Conservation (phyloP, 64 coral and sea anemone genomes). For the Acropora yongei region DNA sequence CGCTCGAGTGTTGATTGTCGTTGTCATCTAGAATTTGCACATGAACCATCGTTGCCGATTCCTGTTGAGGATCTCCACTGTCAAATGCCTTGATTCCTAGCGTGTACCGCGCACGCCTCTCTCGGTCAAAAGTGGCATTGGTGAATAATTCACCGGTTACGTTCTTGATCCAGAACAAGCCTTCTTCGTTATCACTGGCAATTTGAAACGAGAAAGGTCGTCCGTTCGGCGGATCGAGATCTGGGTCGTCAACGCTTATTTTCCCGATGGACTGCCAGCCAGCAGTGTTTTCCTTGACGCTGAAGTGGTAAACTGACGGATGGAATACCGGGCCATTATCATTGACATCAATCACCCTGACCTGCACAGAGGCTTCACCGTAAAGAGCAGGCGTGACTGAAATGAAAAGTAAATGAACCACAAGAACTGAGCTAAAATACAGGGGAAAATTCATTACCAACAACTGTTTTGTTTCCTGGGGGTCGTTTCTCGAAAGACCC, state of each 20-base stretch:
- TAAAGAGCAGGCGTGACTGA: slow-evolving; percentile 65
- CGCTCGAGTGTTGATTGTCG: slow-evolving; percentile 83
- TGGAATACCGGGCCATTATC: slow-evolving; percentile 89
- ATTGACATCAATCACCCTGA: slow-evolving; percentile 80
- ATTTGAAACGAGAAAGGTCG: slow-evolving; percentile 82
- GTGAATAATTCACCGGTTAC: slow-evolving; percentile 53
- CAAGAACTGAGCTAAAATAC: neutral
- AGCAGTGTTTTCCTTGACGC: slow-evolving; percentile 72
- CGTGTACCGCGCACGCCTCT: slow-evolving; percentile 50
- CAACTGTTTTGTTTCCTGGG: too few species aligned
- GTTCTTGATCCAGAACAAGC: slow-evolving; percentile 34
- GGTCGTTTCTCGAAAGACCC: too few species aligned
- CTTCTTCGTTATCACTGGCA: slow-evolving; percentile 48
- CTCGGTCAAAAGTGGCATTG: slow-evolving; percentile 77
- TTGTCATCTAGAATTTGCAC: slow-evolving; percentile 85
- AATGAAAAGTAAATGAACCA: neutral
- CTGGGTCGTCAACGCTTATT: slow-evolving; percentile 80
- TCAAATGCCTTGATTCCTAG: slow-evolving; percentile 74
- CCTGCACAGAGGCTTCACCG: slow-evolving; percentile 75
- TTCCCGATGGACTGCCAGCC: slow-evolving; percentile 60
- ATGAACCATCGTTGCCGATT: slow-evolving; percentile 35
- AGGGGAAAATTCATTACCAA: neutral
- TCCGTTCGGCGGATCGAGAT: slow-evolving; percentile 77
- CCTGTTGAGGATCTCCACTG: slow-evolving; percentile 64
- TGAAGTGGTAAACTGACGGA: slow-evolving; percentile 34